Evolutionary conservation across 1,140 invertebrate species (phyloP), one percentile per base, ranked within the genome.

Genomic region (Pogonognathellus flavescens): DNA sequence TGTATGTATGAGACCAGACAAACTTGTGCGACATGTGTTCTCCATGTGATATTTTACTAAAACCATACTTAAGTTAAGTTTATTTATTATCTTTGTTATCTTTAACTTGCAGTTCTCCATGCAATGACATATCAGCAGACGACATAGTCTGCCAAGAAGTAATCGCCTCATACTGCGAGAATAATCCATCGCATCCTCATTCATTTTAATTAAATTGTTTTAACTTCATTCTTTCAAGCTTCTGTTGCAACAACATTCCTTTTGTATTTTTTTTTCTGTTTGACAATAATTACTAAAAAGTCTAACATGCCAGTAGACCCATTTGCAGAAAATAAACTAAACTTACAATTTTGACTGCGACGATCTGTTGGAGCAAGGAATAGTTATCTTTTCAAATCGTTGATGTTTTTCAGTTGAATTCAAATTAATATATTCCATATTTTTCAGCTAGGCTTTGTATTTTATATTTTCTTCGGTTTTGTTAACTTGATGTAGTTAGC

Each of bases 341-440:
- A 80, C 85, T 86, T 62, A 86, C 83, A 25, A 84, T 86, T 60
- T 70, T 86, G 25, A 70, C 85, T 83, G 83, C 85, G 7, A 86
- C 85, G 0, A 86, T 86, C 57, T 62, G 85, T 59, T 86, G 80
- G 85, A 57, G 41, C 10, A n/a, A 50, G 50, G 59, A 66, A 60
- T 62, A 59, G 62, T 3, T n/a, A n/a, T 16, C 41, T 31, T 41
- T 31, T 18, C 13, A 22, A 1, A 49, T 57, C 20, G 0, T 62
- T 25, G 11, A 66, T 20, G 18, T 60, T 18, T n/a, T 60, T 60
- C 59, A n/a, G 25, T 31, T 16, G 2, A 66, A 22, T 31, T 85
- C 41, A 20, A 18, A 25, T 18, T 80, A 22, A 6, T 3, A 18
- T 84, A 16, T 60, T 53, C 20, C 49, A 14, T 50, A 8, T 50